Base-by-base conservation (phyloP, 2,113 vertebrate species). In the Leucosticte australis region DNA sequence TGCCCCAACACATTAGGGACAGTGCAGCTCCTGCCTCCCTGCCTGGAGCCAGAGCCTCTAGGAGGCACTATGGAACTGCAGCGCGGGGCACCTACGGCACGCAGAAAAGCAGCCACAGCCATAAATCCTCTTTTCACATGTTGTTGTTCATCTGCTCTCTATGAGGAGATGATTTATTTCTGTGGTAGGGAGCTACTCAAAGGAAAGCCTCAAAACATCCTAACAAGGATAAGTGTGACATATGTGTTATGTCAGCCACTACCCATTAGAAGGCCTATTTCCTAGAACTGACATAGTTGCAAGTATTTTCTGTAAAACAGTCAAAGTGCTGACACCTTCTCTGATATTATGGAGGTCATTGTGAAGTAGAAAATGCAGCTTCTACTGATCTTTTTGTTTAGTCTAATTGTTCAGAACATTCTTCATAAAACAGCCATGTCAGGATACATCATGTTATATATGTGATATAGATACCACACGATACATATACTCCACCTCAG, bases 131-230 rank as follows among this genome's bases (percentile, higher is more conserved):
- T 93, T 88, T 83, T 92, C 85, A 44, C 75, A 86, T 92, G 82
- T 95, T 97, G 79, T 91, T 97, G 90, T 89, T 96, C 93, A 63
- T 94, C 80, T 75, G 85, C 90, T 83, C 76, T 64, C 76, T 88
- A 86, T 55, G 95, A 90, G 88, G 83, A 96, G 64, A 92, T 92
- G 88, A 97, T 96, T 97, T 96, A 94, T 90, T 93, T 94, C 88
- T 96, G 95, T 86, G 93, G 95, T 95, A 90, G 83, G 30, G 60
- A 95, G 64, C 93, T 94, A 93, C 95, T 94, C 92, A 94, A 96
- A 95, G 83, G 80, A 93, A 97, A 97, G 93, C 96, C 94, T 96
- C 95, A 95, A 93, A 95, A 97, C 92, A 86, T 86, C 90, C 88
- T 92, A 95, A 92, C 93, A 94, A 89, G 90, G 85, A 90, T 90